Percentiles rank a stretch among this genome's conserved stretches.
Evolutionary conservation across 2,888 invertebrate species (phyloP).

Genomic region (Platycheirus rosarum): DNA sequence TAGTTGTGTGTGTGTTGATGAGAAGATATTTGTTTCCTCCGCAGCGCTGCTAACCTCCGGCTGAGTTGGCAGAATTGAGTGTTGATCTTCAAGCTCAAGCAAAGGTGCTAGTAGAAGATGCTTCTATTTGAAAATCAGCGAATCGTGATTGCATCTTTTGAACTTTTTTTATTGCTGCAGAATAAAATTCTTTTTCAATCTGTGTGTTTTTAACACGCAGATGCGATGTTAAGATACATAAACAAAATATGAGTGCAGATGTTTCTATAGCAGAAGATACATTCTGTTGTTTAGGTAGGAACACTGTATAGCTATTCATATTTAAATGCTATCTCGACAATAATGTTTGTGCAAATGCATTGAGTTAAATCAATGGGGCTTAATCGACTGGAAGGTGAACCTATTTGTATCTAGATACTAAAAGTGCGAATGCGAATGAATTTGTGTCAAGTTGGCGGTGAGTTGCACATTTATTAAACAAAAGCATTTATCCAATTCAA

Average conservation of each 20-base stretch:
- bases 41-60: constrained; percentile 1
- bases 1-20: neutral
- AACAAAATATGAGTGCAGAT: neutral
- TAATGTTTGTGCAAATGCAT: constrained; percentile 55
- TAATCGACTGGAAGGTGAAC: constrained; percentile 65
- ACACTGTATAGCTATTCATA: constrained; percentile 8
- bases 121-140: constrained; percentile 29
- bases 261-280: neutral
- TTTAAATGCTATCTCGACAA: constrained; percentile 43
- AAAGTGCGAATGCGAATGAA: constrained; percentile 32
- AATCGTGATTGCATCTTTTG: constrained; percentile 26
- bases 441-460: constrained; percentile 49
- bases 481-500: neutral
- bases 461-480: constrained; percentile 44
- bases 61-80: constrained; percentile 50
- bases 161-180: constrained; percentile 5
- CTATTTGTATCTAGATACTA: neutral
- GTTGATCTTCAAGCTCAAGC: constrained; percentile 56
- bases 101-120: constrained; percentile 41
- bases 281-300: too few relatives aligned
- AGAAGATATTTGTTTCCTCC: neutral
- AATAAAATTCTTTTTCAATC: neutral
- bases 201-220: neutral
- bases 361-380: constrained; percentile 57
- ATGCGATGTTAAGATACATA: neutral